These are phyloP conservation scores for Phalacrocorax carbo DNA, from an alignment of 2,113 vertebrate species.

Conservation along the genomic window DNA sequence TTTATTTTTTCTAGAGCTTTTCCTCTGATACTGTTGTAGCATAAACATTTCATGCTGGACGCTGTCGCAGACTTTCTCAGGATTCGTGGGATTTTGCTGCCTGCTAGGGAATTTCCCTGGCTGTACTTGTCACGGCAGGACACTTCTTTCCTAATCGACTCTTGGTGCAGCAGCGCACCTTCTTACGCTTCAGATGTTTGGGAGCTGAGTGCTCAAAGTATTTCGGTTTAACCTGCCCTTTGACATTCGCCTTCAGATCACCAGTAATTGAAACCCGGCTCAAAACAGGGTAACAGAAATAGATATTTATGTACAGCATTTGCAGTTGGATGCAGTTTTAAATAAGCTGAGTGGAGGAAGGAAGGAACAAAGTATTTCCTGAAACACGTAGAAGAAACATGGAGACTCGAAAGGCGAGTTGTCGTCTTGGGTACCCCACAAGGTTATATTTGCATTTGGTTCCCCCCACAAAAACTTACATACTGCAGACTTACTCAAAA, in stretches of 20 bases:
- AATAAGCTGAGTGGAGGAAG: background rate
- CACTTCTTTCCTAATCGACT: background rate
- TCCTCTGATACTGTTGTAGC: background rate
- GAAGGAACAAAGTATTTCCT: background rate
- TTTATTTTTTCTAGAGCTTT: background rate
- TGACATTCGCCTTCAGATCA: slow-evolving; percentile 30
- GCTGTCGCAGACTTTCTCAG: fast-evolving
- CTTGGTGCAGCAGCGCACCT: background rate
- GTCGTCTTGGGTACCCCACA: fast-evolving
- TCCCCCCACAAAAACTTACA: fast-evolving
- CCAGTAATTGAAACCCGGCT: slow-evolving; percentile 16
- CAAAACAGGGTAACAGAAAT: slow-evolving; percentile 6
- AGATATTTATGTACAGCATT: background rate
- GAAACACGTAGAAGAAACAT: background rate
- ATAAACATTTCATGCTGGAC: fast-evolving
- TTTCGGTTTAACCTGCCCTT: slow-evolving; percentile 3
- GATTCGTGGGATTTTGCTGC: background rate
- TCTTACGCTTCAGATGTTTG: background rate
- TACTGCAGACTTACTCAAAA: background rate
- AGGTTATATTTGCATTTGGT: background rate
- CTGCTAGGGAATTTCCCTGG: background rate
- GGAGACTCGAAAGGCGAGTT: background rate
- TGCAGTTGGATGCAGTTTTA: background rate
- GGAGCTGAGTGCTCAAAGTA: background rate
- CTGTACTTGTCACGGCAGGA: background rate